phyloP scores from a whole-genome alignment of 2,113 vertebrate genomes.

The Sebastes schlegelii region DNA sequence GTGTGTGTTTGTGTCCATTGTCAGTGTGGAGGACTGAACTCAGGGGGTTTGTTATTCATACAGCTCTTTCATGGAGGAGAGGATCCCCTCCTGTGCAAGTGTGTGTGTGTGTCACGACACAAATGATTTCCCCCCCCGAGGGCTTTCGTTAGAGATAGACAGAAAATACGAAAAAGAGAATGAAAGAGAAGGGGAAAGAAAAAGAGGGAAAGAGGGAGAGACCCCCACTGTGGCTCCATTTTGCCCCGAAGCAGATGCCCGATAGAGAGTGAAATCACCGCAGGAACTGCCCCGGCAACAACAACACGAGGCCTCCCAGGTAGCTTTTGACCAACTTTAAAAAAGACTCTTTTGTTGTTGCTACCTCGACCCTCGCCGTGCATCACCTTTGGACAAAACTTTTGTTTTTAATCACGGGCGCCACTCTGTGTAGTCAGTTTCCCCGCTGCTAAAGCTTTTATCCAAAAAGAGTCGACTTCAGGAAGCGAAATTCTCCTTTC shows the following conservation, averaged over 20 bases:
- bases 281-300: constrained; percentile 21
- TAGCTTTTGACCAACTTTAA: constrained; percentile 1
- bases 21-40: constrained; percentile 43
- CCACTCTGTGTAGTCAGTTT: no score
- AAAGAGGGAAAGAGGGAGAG: not conserved
- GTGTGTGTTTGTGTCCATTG: constrained; percentile 15
- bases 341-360: constrained; percentile 19
- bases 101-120: constrained; percentile 50
- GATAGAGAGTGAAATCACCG: constrained; percentile 45
- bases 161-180: not conserved
- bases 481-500: not conserved
- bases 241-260: constrained; percentile 9
- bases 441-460: not conserved
- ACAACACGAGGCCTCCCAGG: constrained; percentile 27
- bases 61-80: constrained; percentile 58
- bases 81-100: constrained; percentile 43
- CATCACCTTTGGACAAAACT: constrained; percentile 37
- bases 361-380: not conserved
- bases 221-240: constrained; percentile 34
- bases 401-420: constrained; percentile 17
- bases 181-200: not conserved
- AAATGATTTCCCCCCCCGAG: constrained; percentile 55
- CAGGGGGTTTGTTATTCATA: constrained; percentile 77
- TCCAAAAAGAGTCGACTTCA: not conserved
- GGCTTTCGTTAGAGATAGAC: constrained; percentile 28